Percentiles rank a stretch among this genome's conserved stretches.
Evolutionary conservation across 2,888 invertebrate species (phyloP).

Genomic region (Chrysodeixis includens): DNA sequence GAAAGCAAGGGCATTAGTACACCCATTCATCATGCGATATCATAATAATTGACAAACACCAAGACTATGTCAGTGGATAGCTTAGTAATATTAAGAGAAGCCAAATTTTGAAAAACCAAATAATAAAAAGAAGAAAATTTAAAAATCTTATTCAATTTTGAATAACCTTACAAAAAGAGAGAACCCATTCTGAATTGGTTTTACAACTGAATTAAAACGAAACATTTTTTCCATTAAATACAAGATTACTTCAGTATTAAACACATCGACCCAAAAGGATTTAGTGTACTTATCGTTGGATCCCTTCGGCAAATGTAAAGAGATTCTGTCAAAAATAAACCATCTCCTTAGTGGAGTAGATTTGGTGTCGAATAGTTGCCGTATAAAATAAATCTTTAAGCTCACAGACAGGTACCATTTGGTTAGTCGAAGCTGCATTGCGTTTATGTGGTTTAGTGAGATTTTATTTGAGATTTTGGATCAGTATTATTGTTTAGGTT

Average conservation of each 20-base stretch:
- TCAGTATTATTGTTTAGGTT: background rate
- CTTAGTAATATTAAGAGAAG: no score
- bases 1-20: slow-evolving; percentile 44
- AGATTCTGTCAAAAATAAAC: slow-evolving; percentile 59
- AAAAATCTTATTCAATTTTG: background rate
- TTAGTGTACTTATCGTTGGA: slow-evolving; percentile 54
- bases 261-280: slow-evolving; percentile 45
- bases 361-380: slow-evolving; percentile 40
- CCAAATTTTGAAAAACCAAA: background rate
- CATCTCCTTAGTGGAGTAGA: slow-evolving; percentile 28
- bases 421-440: slow-evolving; percentile 13
- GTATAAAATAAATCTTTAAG: slow-evolving; percentile 40
- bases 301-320: slow-evolving; percentile 52
- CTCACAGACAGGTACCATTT: slow-evolving; percentile 13
- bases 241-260: slow-evolving; percentile 54
- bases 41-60: slow-evolving; percentile 51
- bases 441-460: background rate
- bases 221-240: slow-evolving; percentile 34
- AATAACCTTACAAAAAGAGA: background rate
- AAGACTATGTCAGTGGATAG: slow-evolving; percentile 46
- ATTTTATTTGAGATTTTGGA: background rate
- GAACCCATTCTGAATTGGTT: background rate
- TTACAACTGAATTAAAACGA: background rate
- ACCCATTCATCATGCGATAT: slow-evolving; percentile 56
- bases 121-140: background rate